Base-by-base conservation (phyloP, 2,888 invertebrate species). In the Panopea generosa region DNA sequence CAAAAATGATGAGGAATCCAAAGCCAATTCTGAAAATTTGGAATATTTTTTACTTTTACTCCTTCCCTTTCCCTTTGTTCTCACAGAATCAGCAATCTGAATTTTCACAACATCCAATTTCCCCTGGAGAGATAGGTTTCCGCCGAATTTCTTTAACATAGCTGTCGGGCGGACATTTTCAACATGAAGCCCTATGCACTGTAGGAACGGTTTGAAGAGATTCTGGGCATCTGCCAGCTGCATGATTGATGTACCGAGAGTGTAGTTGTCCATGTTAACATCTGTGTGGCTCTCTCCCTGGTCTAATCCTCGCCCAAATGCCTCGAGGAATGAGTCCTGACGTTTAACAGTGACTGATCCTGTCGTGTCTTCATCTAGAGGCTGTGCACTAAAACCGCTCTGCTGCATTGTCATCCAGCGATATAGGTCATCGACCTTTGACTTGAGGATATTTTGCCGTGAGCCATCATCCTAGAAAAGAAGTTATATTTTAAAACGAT, bases 321-420 rank as follows among this genome's bases (percentile, higher is more conserved):
- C 86, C 52, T 87, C 90, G 16, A 89, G 82, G 63, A 89, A 85
- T 4, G 91, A 91, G 49, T 92, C 91, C 56, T 89, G 88, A 43
- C 89, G 87, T 75, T 83, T 83, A 56, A 83, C 86, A 24, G 84
- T 79, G 43, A 85, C 77, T 27, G 69, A 69, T 33, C 33, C 33
- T 33, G 33, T 33, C n/a, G n/a, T n/a, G n/a, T n/a, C n/a, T 14
- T 86, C 84, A 16, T 87, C 83, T 50, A 83, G 78, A 49, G 92
- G 90, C 47, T 83, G 72, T 9, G 77, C 65, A 26, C 70, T 61
- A 52, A 73, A 81, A 40, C 86, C 84, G 1, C 93, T 94, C 86
- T 97, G 96, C 88, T 98, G 98, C 87, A 97, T 96, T 1, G 97
- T 97, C 98, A 98, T 98, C 98, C 98, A 98, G 86, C 89, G 85